Conservation (phyloP, 2,888 invertebrate species). For the Leptinotarsa juncta region DNA sequence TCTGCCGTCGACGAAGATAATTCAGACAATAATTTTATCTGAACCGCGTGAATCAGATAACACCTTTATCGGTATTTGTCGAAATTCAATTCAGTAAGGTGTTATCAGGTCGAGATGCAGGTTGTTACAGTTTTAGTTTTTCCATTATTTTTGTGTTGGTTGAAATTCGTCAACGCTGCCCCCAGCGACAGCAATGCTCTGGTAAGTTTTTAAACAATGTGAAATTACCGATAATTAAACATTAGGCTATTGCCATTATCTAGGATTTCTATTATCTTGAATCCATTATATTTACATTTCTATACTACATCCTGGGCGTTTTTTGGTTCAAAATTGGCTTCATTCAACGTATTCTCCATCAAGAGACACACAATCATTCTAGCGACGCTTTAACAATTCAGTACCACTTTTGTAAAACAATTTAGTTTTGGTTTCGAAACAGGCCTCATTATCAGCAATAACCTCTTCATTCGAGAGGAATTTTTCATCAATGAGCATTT, state of each 20-base stretch:
- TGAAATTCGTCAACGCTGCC: slow-evolving; percentile 33
- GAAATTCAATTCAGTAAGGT: slow-evolving; percentile 5
- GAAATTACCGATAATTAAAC: not conserved
- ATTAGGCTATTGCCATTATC: not conserved
- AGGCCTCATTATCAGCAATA: too few species aligned
- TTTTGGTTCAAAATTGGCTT: too few species aligned
- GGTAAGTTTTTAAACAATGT: slow-evolving; percentile 35
- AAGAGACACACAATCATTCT: too few species aligned
- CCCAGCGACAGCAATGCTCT: slow-evolving; percentile 40
- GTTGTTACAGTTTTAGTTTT: slow-evolving; percentile 38
- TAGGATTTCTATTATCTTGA: not conserved
- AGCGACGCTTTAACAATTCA: too few species aligned
- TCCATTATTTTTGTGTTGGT: slow-evolving; percentile 39
- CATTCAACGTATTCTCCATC: too few species aligned
- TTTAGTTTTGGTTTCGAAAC: too few species aligned
- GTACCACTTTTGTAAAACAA: too few species aligned
- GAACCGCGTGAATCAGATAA: slow-evolving; percentile 23
- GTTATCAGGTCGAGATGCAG: slow-evolving; percentile 35
- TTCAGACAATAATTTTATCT: slow-evolving; percentile 14
- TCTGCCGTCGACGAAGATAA: not conserved
- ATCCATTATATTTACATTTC: too few species aligned
- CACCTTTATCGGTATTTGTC: slow-evolving; percentile 17
- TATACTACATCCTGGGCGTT: too few species aligned
- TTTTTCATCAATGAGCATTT: too few species aligned
- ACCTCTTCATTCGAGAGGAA: too few species aligned